Conservation (phyloP, 2,113 vertebrate genomes). For the Heterocephalus glaber region DNA sequence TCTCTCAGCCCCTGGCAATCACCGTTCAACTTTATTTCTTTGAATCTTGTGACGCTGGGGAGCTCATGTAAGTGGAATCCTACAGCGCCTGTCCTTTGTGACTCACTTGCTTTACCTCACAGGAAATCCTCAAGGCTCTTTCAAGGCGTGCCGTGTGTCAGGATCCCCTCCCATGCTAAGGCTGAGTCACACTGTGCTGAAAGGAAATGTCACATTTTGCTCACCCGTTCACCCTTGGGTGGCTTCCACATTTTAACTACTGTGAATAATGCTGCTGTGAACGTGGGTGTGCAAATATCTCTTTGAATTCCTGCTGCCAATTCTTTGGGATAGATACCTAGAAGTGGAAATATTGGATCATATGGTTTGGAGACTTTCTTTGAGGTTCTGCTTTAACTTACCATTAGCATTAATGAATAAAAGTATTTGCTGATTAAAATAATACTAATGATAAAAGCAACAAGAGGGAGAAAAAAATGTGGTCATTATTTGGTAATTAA, state of each 20-base stretch:
- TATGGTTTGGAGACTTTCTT: background rate
- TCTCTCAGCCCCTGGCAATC: too few relatives aligned
- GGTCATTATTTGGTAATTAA: background rate
- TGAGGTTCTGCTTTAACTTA: background rate
- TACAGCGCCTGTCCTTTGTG: background rate
- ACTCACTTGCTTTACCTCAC: background rate
- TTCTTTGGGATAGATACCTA: background rate
- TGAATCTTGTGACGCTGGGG: fast-evolving
- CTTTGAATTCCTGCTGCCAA: background rate
- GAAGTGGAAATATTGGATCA: background rate
- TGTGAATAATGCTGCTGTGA: background rate
- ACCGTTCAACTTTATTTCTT: background rate
- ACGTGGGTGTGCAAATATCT: fast-evolving
- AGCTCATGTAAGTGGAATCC: background rate
- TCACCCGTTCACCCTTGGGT: too few relatives aligned
- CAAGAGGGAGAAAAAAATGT: background rate
- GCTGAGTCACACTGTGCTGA: background rate
- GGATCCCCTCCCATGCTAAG: background rate
- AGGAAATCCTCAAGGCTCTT: background rate
- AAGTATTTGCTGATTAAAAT: background rate
- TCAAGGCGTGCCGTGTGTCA: fast-evolving
- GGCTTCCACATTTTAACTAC: background rate
- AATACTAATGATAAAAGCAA: background rate
- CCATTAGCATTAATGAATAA: background rate
- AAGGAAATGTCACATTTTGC: background rate